A percentile compares a stretch with the other conserved stretches of the same genome.
Evolutionary conservation across 2,113 vertebrate genomes (phyloP).

Genomic region (Takifugu flavidus): DNA sequence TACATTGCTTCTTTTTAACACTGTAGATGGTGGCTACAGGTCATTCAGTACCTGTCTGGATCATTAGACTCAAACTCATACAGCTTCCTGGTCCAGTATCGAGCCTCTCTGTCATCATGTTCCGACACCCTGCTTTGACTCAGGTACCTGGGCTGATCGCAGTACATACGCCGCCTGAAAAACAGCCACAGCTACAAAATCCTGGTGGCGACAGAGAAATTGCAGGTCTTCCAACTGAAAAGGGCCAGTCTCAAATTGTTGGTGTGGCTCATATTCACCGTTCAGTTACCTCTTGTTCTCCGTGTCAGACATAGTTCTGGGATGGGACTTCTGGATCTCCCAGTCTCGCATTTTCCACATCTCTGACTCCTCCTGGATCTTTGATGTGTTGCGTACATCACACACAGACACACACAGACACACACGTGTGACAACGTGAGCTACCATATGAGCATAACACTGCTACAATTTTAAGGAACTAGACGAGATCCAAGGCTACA

Average conservation of each 20-base stretch:
- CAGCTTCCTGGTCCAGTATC: conserved; percentile 89
- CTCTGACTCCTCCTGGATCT: conserved; percentile 96
- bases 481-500: too few relatives aligned
- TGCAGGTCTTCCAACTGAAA: too few relatives aligned
- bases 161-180: conserved; percentile 85
- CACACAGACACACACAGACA: conserved; percentile 4
- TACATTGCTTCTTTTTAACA: too few relatives aligned
- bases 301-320: conserved; percentile 64
- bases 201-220: too few relatives aligned
- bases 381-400: conserved; percentile 20
- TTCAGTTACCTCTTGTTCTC: conserved; percentile 41
- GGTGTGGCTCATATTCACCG: neutral
- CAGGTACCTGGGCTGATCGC: conserved; percentile 76
- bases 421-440: neutral
- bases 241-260: too few relatives aligned
- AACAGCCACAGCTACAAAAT: neutral
- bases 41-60: conserved; percentile 84
- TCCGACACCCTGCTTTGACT: conserved; percentile 68
- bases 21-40: too few relatives aligned
- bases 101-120: conserved; percentile 81
- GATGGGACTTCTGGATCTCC: conserved; percentile 79
- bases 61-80: conserved; percentile 90
- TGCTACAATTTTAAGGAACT: too few relatives aligned
- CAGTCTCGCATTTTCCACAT: conserved; percentile 96
- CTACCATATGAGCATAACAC: too few relatives aligned